Evolutionary conservation across 2,113 vertebrate genomes (phyloP).

Genomic region (Protobothrops mucrosquamatus): DNA sequence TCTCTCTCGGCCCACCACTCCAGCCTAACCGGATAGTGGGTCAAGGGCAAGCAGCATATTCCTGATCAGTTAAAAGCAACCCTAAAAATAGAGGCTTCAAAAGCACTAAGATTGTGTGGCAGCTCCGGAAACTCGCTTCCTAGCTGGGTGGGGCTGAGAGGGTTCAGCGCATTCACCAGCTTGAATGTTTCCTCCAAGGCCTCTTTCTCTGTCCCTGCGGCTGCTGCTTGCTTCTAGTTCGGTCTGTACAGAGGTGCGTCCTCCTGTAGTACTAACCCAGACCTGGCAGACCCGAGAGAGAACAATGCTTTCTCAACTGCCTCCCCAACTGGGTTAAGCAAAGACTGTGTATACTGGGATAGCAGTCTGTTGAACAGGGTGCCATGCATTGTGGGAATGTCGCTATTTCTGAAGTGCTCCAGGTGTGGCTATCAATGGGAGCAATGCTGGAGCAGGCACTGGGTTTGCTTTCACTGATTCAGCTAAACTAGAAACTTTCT

Average conservation of each 20-base stretch:
- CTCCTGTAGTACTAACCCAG: background rate
- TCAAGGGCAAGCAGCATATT: background rate
- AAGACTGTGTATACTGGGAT: background rate
- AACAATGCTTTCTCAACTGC: background rate
- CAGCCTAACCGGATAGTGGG: background rate
- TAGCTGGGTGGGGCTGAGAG: slow-evolving; percentile 28
- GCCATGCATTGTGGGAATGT: background rate
- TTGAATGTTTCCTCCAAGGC: background rate
- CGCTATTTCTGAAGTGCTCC: background rate
- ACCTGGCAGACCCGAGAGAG: background rate
- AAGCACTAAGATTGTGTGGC: slow-evolving; percentile 23
- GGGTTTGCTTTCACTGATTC: background rate
- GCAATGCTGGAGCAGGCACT: background rate
- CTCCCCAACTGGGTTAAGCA: background rate
- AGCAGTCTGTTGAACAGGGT: background rate
- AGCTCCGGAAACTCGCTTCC: slow-evolving; percentile 25
- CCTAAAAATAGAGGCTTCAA: slow-evolving; percentile 33
- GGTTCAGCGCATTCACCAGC: background rate
- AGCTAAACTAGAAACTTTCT: background rate
- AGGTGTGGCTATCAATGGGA: background rate
- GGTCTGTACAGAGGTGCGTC: background rate
- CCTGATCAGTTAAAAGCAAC: slow-evolving; percentile 15
- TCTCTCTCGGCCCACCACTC: background rate
- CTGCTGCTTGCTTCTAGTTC: background rate
- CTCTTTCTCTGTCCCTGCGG: background rate